Evolutionary conservation across 2,113 vertebrate genomes (phyloP), one percentile per base, ranked within the genome.

Genomic region (Loxodonta africana): DNA sequence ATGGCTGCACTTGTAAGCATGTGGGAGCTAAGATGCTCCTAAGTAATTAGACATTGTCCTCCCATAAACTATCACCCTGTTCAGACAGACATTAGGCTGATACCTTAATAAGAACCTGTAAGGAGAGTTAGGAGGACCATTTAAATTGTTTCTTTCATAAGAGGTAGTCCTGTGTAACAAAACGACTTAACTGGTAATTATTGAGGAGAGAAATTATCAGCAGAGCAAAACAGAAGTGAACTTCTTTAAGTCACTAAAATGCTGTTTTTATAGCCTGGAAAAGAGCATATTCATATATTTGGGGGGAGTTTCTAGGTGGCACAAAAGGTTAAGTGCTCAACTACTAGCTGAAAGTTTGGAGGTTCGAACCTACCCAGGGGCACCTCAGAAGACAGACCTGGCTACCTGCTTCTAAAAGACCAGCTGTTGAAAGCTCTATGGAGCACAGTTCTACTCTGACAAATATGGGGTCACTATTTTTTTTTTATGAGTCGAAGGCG

Each of bases 41-140:
- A 57, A 95, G 90, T 96, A 96, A 97, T 97, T 97, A 97, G 83
- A 97, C 90, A 94, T 92, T 76, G 94, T 14, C 8, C 10, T 88
- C 41, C 80, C 93, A 92, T 85, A 92, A 90, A 81, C 83, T 97
- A 63, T 91, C 28, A 12, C 41, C 86, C 65, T 96, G 48, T 96
- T 97, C 83, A 84, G 77, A 84, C 96, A 96, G 46, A 71, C 94
- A 93, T 95, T 96, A 96, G 46, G 41, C 41, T 86, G 85, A 88
- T 48, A 94, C 15, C 77, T 97, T 93, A 88, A 92, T 65, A 94
- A 96, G 74, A 97, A 80, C 51, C 74, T n/a, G 91, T 95, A 95
- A 94, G 83, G 77, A 86, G 17, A 83, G 48, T 48, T 83, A 62
- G 25, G 74, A 90, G 21, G 96, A 71, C 65, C 73, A 88, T 20